Percentiles rank a stretch among this genome's conserved stretches.
These are phyloP conservation scores for Hedya salicella DNA, from an alignment of 2,888 invertebrate genomes.

Conservation along the genomic window DNA sequence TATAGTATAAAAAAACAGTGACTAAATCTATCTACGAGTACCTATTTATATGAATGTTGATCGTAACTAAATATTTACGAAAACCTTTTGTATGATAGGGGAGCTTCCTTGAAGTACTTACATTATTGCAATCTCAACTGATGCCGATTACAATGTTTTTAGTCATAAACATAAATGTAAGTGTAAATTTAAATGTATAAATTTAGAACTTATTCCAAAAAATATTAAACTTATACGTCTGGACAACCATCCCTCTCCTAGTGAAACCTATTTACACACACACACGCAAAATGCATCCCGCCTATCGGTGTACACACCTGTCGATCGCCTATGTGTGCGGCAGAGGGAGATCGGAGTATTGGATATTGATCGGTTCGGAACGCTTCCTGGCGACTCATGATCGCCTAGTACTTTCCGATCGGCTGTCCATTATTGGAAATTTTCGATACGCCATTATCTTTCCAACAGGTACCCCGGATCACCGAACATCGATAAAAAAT, in stretches of 20 bases:
- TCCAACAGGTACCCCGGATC: not conserved
- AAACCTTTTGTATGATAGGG: too few relatives aligned
- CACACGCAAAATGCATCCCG: conserved; percentile 47
- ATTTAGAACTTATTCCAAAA: too few relatives aligned
- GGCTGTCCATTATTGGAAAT: conserved; percentile 78
- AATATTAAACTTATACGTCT: conserved; percentile 48
- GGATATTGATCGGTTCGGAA: conserved; percentile 79
- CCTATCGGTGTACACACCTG: conserved; percentile 52
- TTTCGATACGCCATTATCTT: conserved; percentile 65
- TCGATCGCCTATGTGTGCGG: conserved; percentile 63
- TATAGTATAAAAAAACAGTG: too few relatives aligned
- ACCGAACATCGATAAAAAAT: not conserved
- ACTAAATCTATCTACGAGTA: too few relatives aligned
- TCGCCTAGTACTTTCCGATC: conserved; percentile 78
- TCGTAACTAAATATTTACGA: too few relatives aligned
- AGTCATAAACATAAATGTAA: too few relatives aligned
- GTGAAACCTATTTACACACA: conserved; percentile 7
- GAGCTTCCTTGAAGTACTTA: too few relatives aligned
- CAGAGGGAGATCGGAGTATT: conserved; percentile 59
- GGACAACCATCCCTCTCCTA: conserved; percentile 42
- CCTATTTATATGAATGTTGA: too few relatives aligned
- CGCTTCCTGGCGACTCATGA: conserved; percentile 60
- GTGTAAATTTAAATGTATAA: too few relatives aligned
- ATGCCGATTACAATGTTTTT: too few relatives aligned
- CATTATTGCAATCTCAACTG: too few relatives aligned